Evolutionary conservation across 2,113 vertebrate species (phyloP).

Genomic region (Megaleporinus macrocephalus): DNA sequence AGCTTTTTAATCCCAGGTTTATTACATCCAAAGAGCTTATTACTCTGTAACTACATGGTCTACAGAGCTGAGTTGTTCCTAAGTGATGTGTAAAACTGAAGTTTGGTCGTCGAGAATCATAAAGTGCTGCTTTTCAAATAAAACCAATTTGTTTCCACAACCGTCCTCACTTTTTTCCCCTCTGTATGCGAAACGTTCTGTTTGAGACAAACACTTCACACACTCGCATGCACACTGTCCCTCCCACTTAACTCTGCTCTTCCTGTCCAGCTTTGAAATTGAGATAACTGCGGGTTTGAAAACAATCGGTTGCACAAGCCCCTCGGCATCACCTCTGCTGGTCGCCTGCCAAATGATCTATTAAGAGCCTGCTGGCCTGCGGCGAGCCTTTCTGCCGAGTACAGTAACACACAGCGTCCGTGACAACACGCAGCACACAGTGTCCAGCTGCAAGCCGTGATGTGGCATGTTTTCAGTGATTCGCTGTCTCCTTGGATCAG

Average conservation of each 20-base stretch:
- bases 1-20: not conserved
- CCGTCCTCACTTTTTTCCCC: no score
- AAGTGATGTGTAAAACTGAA: no score
- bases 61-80: no score
- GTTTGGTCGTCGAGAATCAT: no score
- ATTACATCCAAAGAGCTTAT: no score
- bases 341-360: constrained; percentile 21
- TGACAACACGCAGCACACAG: constrained; percentile 44
- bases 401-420: constrained; percentile 30
- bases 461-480: constrained; percentile 50
- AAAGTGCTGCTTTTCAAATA: not conserved
- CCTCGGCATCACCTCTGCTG: constrained; percentile 31
- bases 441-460: constrained; percentile 46
- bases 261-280: constrained; percentile 38
- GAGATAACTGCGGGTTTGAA: constrained; percentile 43
- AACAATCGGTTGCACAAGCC: constrained; percentile 24
- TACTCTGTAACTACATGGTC: no score
- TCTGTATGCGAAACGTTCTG: constrained; percentile 37
- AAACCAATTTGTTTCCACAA: no score
- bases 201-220: constrained; percentile 20
- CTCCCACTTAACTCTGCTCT: constrained; percentile 32
- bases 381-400: constrained; percentile 3
- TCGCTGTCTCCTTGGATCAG: constrained; percentile 47
- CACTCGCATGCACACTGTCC: constrained; percentile 7
- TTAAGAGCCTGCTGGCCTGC: constrained; percentile 27